Evolutionary conservation across 1,140 invertebrate species (phyloP).

Genomic region (Lethocerus indicus): DNA sequence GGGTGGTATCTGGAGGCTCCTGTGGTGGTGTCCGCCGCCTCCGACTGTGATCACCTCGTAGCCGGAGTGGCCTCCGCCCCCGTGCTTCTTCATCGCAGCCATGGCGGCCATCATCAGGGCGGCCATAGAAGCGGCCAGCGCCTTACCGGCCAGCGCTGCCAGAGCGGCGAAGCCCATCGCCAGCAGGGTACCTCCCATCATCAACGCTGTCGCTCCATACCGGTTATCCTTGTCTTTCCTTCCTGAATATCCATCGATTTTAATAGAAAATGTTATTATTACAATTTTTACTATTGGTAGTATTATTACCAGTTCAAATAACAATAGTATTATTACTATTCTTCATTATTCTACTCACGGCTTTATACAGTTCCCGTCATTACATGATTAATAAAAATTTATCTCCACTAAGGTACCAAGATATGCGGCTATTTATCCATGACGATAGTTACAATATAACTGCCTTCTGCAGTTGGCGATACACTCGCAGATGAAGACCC

Average conservation of each 20-base stretch:
- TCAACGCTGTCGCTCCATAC: conserved; percentile 23
- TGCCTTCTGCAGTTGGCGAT: too few relatives aligned
- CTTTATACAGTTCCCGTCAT: too few relatives aligned
- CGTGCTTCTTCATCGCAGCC: conserved; percentile 50
- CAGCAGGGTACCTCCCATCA: conserved; percentile 44
- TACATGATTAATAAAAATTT: too few relatives aligned
- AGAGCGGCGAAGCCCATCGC: conserved; percentile 52
- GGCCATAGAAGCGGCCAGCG: conserved; percentile 61
- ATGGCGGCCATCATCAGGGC: conserved; percentile 57
- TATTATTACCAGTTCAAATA: too few relatives aligned
- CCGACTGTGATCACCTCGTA: conserved; percentile 2
- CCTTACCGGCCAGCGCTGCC: conserved; percentile 60
- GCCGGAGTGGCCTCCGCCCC: conserved; percentile 17
- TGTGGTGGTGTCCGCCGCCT: conserved; percentile 7
- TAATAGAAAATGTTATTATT: background rate
- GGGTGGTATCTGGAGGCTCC: background rate
- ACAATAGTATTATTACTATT: too few relatives aligned
- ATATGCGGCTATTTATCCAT: too few relatives aligned
- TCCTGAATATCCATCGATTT: conserved; percentile 9
- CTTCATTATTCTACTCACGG: too few relatives aligned
- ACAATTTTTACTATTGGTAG: background rate
- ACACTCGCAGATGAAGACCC: too few relatives aligned
- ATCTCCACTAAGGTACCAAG: too few relatives aligned
- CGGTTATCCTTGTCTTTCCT: conserved; percentile 19
- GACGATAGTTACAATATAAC: too few relatives aligned